These are phyloP conservation scores for Lepisosteus oculatus DNA, from an alignment of 2,113 vertebrate species.

Conservation along the genomic window DNA sequence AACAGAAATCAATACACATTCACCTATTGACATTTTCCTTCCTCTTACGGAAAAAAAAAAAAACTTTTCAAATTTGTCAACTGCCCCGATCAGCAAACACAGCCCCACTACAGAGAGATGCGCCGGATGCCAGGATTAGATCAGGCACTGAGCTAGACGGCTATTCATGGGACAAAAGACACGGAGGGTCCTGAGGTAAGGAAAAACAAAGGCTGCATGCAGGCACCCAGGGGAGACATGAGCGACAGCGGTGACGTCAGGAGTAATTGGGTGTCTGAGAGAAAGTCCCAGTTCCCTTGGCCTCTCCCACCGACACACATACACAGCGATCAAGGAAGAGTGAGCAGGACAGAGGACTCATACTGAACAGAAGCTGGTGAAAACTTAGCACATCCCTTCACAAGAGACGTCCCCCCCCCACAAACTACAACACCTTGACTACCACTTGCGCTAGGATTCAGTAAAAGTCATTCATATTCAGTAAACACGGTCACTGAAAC, in stretches of 20 bases:
- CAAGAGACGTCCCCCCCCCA: too few species aligned
- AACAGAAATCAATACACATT: constrained; percentile 78
- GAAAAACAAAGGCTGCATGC: constrained; percentile 70
- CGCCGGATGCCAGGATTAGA: constrained; percentile 55
- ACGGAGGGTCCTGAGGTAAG: constrained; percentile 72
- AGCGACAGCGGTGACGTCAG: constrained; percentile 92
- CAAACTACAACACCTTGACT: too few species aligned
- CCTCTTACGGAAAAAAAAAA: constrained; percentile 78
- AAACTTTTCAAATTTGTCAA: constrained; percentile 35
- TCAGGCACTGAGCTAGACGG: constrained; percentile 72
- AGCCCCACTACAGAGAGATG: constrained; percentile 49
- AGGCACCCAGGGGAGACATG: constrained; percentile 94
- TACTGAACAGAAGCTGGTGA: too few species aligned
- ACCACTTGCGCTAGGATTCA: too few species aligned
- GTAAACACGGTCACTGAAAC: too few species aligned
- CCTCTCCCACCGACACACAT: constrained; percentile 35
- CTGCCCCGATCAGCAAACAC: constrained; percentile 15
- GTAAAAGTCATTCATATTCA: too few species aligned
- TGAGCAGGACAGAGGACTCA: too few species aligned
- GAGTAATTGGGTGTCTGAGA: constrained; percentile 90
- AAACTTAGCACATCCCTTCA: too few species aligned
- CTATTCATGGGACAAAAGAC: constrained; percentile 76
- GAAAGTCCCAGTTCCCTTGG: constrained; percentile 82
- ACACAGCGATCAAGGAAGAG: too few species aligned
- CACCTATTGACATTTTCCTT: constrained; percentile 84